Evolutionary conservation across 2,797 vertebrate genomes (phyloP).

Genomic region (Pangasius larnaudii): DNA sequence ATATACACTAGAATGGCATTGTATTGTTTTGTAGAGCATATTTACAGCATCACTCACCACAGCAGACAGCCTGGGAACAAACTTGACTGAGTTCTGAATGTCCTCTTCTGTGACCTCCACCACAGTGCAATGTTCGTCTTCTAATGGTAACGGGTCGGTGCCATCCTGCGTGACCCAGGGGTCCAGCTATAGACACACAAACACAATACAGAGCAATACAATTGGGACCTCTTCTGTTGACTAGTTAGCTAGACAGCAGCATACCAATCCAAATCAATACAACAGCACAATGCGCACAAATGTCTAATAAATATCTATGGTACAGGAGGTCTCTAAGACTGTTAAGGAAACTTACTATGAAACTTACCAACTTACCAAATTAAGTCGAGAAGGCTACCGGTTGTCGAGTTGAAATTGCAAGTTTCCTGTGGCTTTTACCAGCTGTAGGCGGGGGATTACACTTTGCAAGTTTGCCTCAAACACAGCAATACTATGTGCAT

Average conservation of each 20-base stretch:
- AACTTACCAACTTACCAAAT: background rate
- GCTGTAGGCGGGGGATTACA: no score
- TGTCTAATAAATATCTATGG: background rate
- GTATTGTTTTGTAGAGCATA: background rate
- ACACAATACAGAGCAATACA: conserved; percentile 6
- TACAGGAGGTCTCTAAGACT: background rate
- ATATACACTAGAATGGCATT: background rate
- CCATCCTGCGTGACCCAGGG: conserved; percentile 87
- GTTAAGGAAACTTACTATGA: background rate
- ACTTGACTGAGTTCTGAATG: conserved; percentile 95
- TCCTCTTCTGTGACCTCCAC: conserved; percentile 98
- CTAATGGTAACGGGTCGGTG: conserved; percentile 84
- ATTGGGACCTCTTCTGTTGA: background rate
- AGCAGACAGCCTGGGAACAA: conserved; percentile 91
- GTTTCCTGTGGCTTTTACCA: no score
- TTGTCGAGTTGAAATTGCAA: background rate
- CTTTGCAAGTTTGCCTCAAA: no score
- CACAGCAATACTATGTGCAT: no score
- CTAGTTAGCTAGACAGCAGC: background rate
- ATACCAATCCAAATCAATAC: background rate
- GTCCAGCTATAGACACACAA: conserved; percentile 76
- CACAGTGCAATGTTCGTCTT: conserved; percentile 91
- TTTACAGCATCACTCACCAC: conserved; percentile 81
- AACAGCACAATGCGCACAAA: background rate
- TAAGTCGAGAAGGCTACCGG: no score